These are phyloP conservation scores for Chrysodeixis includens DNA, from an alignment of 2,888 invertebrate genomes.

Conservation along the genomic window DNA sequence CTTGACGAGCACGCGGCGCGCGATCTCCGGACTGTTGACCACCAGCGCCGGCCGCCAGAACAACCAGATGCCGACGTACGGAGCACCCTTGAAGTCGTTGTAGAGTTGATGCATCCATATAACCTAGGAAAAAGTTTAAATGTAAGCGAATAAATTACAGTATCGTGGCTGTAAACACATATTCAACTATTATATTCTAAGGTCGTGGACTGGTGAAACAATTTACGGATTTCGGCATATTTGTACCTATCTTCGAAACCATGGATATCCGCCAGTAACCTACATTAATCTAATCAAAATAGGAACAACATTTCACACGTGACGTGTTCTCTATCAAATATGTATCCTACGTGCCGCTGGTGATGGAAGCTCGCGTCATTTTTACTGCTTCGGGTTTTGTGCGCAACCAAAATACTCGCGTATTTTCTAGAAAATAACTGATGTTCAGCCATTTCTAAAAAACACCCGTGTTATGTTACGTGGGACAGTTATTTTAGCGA, in stretches of 20 bases:
- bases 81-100: constrained; percentile 54
- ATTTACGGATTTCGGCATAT: no score
- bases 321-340: neutral
- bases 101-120: constrained; percentile 70
- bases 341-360: neutral
- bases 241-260: no score
- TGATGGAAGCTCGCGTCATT: neutral
- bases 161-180: no score
- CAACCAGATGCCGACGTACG: constrained; percentile 77
- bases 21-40: constrained; percentile 72
- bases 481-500: neutral
- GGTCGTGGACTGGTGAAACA: no score
- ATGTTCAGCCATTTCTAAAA: neutral
- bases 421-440: constrained; percentile 1
- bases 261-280: no score
- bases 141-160: no score
- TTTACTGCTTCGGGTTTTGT: neutral
- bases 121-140: constrained; percentile 62
- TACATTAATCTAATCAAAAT: neutral
- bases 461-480: neutral
- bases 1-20: constrained; percentile 70
- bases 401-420: neutral
- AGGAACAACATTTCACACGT: neutral
- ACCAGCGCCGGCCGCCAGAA: constrained; percentile 77
- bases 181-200: no score